These are phyloP conservation scores for Aspiorhynchus laticeps DNA, from an alignment of 2,113 vertebrate genomes.

Conservation along the genomic window DNA sequence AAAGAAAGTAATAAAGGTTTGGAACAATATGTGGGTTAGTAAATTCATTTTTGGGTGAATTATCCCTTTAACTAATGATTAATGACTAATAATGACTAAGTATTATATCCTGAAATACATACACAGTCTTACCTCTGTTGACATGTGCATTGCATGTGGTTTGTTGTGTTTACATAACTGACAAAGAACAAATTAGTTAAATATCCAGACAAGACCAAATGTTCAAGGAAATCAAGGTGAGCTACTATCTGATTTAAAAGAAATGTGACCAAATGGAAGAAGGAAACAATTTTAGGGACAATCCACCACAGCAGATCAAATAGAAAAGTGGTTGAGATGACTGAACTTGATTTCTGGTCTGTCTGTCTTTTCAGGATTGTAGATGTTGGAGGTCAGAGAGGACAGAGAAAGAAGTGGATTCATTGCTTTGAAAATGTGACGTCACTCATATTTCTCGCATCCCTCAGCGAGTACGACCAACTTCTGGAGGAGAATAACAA, in stretches of 20 bases:
- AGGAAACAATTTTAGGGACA: not conserved
- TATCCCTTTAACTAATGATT: too few species aligned
- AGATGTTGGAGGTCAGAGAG: constrained; percentile 89
- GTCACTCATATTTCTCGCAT: constrained; percentile 88
- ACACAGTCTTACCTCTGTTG: too few species aligned
- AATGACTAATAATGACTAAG: too few species aligned
- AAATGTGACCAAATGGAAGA: not conserved
- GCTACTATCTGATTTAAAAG: not conserved
- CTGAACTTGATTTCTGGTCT: not conserved
- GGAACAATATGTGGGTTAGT: too few species aligned
- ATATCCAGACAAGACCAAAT: not conserved
- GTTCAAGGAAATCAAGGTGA: not conserved
- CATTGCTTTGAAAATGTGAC: constrained; percentile 90
- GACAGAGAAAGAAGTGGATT: constrained; percentile 89
- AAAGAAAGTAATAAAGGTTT: too few species aligned
- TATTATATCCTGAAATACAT: too few species aligned
- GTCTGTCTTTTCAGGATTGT: constrained; percentile 78
- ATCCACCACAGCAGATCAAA: not conserved
- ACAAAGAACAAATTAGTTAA: not conserved
- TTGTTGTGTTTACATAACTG: not conserved
- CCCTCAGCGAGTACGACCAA: constrained; percentile 90
- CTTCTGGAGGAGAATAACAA: constrained; percentile 82
- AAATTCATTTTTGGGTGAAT: too few species aligned
- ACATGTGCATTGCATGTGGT: not conserved
- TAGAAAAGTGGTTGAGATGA: not conserved